Evolutionary conservation across 2,888 invertebrate genomes (phyloP), one percentile per base, ranked within the genome.

Genomic region (Dysmachus trigonus): DNA sequence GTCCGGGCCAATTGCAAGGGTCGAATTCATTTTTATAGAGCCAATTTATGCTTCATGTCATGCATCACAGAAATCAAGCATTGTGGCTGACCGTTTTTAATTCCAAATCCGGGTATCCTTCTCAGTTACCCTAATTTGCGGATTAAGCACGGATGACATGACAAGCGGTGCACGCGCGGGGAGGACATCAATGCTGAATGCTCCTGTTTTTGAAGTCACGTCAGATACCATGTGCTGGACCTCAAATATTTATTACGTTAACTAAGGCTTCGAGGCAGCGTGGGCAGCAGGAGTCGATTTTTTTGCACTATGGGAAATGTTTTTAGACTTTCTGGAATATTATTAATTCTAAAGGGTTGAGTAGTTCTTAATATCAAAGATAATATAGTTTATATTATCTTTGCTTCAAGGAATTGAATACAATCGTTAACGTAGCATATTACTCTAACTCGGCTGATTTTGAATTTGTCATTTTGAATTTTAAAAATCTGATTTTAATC

Each of bases 91-190:
- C 82, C 82, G 71, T 71, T 82, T 82, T 82, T 82, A 82, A 82
- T 82, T 71, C 82, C 10, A 71, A 62, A 62, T 82, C 71, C 31
- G 62, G 33, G 27, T 62, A 62, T 82, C 82, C n/a, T 31, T 71
- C 62, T 71, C 82, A 53, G 82, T 82, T 82, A 82, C 82, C 82
- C 82, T 82, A 82, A 82, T 82, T 82, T 82, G 82, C 41, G 62
- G 62, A 82, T 82, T 82, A 82, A 82, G 35, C 82, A 82, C 82
- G 82, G 82, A 82, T 82, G 82, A 82, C 82, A 82, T 18, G 38
- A 22, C 62, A 62, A 3, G 18, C 62, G 27, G 22, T 27, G 79
- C 79, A 51, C 27, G 30, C 30, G 13, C 71, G 62, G 62, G 62
- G 38, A 18, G 71, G 82, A 13, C 47, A 35, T 35, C 33, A 38